Base-by-base conservation (phyloP, 2,113 vertebrate species). In the Hystrix cristata region DNA sequence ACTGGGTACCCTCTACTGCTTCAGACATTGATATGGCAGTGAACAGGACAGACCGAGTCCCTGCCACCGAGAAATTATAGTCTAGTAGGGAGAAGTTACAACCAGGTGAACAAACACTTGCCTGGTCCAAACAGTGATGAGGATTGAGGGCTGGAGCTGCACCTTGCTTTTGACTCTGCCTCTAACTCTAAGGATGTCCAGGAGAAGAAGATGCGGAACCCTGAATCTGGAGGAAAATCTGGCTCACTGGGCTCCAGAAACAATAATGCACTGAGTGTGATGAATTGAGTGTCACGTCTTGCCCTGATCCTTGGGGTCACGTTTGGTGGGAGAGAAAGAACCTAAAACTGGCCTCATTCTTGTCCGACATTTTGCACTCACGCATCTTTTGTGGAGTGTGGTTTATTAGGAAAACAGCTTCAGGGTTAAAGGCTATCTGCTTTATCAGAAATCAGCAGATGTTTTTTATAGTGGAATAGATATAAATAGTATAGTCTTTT, bases 21-120 rank as follows among this genome's bases (percentile, higher is more conserved):
- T 71, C 46, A 15, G 71, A 27, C 57, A 31, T 34, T 46, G 7
- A 38, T 14, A 11, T 4, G 53, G 53, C 4, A 16, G 29, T 13
- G 29, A 43, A 4, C 23, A 76, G 38, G 59, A 31, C 31, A 16
- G 25, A 59, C 23, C 34, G 38, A 27, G 48, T 13, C 51, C 59
- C 69, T n/a, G n/a, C 4, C 19, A n/a, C 16, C 10, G 0, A 0
- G 5, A 21, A 31, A 21, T n/a, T 21, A 1, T 34, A 46, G 31
- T 11, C 4, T 0, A n/a, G 12, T 23, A 19, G 46, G 74, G 62
- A 60, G 59, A 31, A 34, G 51, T n/a, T 29, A n/a, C 0, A 16
- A 65, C 31, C 43, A 27, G 5, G 27, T 43, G 51, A 93, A 11
- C 31, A 48, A 43, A 48, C 10, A 8, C 25, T 12, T 0, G 51